Base-by-base conservation (phyloP, 2,797 vertebrate genomes). In the Eutrigla gurnardus region DNA sequence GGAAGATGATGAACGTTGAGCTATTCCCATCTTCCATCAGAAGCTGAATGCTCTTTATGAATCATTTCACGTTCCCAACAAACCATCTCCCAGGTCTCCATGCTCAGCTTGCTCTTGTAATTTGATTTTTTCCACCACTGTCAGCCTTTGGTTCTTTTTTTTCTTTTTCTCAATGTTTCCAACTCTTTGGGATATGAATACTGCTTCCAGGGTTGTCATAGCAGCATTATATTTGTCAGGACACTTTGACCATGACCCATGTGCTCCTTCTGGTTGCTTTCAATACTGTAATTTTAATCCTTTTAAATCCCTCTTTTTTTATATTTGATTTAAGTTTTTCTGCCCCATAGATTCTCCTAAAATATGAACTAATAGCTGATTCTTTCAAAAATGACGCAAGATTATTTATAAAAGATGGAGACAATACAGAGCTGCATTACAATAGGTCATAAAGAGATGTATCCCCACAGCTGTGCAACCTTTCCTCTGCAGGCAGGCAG, bases 401-500 rank as follows among this genome's bases (percentile, higher is more conserved):
- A 47, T 59, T 61, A 12, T 68, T 50, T 1, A 14, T 15, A 50
- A 17, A 76, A 68, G 35, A 45, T 4, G 4, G 9, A 25, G 25
- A 47, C 43, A 46, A 43, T 45, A 57, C 1, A 0, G 68, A 47
- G 39, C 57, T 33, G 13, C 39, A 70, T 14, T 6, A 39, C 0
- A 66, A 39, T 5, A 52, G 46, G n/a, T 40, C 65, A 32, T 68
- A 62, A 46, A 42, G 7, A 62, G 52, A 12, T 2, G 33, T 6
- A 25, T 66, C 25, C 52, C 45, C 25, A 2, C 5, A 39, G 37
- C 42, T 12, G 43, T 46, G 55, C 35, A 68, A 73, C 62, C 49
- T 83, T 74, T 70, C 10, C 46, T 72, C 65, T 52, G 1, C 18
- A 77, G 40, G 60, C 78, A 64, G 33, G 58, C 32, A 58, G 35